phyloP scores from a whole-genome alignment of 64 coral and sea anemone species.

The Hydrozoanthus tunicans region DNA sequence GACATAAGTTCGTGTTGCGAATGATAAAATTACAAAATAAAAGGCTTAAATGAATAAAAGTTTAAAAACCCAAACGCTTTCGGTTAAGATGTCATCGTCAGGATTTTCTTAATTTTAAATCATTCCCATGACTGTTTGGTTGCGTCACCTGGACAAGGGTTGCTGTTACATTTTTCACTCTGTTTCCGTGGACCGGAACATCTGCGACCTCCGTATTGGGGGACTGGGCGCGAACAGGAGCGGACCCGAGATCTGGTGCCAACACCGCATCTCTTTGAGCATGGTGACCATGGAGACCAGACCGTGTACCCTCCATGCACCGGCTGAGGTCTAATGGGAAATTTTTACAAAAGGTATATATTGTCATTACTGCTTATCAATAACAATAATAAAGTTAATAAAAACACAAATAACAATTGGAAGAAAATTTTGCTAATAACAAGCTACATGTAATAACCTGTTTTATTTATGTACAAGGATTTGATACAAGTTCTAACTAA shows the following conservation, averaged over 20 bases:
- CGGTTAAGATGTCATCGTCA: too few species aligned
- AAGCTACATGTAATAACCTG: too few species aligned
- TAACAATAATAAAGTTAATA: not conserved
- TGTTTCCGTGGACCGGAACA: not conserved
- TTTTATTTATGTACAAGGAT: too few species aligned
- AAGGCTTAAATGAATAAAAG: too few species aligned
- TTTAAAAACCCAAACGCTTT: too few species aligned
- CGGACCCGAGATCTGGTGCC: conserved; percentile 12
- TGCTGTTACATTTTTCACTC: not conserved
- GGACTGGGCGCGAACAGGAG: conserved; percentile 30
- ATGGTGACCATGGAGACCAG: not conserved
- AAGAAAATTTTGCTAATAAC: too few species aligned
- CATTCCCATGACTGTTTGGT: too few species aligned
- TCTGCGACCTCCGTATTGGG: not conserved
- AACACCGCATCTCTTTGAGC: conserved; percentile 20
- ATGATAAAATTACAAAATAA: too few species aligned
- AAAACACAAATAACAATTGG: not conserved
- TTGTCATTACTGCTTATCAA: too few species aligned
- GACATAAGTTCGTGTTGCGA: too few species aligned
- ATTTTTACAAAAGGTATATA: not conserved
- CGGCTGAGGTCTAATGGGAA: not conserved
- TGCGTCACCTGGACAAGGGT: not conserved
- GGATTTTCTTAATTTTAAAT: too few species aligned
- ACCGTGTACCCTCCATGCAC: not conserved
- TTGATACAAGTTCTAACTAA: too few species aligned